phyloP scores from a whole-genome alignment of 2,888 invertebrate genomes.

The Drosophila austrosaltans region DNA sequence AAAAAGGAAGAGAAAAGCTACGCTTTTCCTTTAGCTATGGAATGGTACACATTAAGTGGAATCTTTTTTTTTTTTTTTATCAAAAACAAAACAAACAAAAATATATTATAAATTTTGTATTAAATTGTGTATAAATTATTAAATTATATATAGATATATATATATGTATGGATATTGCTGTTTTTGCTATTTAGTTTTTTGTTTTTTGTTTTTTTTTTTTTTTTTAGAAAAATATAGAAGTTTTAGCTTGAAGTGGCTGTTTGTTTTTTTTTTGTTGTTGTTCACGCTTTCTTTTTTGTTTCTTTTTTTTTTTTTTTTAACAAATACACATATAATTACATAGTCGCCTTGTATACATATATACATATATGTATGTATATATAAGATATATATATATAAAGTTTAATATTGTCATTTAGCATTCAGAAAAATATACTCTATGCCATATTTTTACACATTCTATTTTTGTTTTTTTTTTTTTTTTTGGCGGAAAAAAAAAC shows the following conservation, averaged over 20 bases:
- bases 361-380: conserved; percentile 42
- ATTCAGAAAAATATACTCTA: conserved; percentile 72
- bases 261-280: conserved; percentile 43
- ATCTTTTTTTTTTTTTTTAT: conserved; percentile 18
- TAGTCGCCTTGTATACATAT: conserved; percentile 47
- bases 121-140: conserved; percentile 40
- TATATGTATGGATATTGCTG: conserved; percentile 2
- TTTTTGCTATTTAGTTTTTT: conserved; percentile 22
- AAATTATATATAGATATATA: conserved; percentile 31
- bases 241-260: conserved; percentile 24
- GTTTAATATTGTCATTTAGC: conserved; percentile 79
- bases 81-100: background rate
- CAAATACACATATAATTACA: conserved; percentile 56
- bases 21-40: conserved; percentile 30
- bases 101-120: conserved; percentile 22
- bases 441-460: conserved; percentile 24
- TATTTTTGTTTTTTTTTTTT: conserved; percentile 23
- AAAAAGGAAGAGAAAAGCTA: conserved; percentile 32
- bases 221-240: conserved; percentile 36
- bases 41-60: conserved; percentile 20
- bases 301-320: conserved; percentile 44
- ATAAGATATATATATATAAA: background rate
- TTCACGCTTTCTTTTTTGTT: conserved; percentile 43
- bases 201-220: conserved; percentile 18
- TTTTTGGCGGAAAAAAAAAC: conserved; percentile 24